Evolutionary conservation across 2,888 invertebrate genomes (phyloP).

Genomic region (Coelogynopora nodosa): DNA sequence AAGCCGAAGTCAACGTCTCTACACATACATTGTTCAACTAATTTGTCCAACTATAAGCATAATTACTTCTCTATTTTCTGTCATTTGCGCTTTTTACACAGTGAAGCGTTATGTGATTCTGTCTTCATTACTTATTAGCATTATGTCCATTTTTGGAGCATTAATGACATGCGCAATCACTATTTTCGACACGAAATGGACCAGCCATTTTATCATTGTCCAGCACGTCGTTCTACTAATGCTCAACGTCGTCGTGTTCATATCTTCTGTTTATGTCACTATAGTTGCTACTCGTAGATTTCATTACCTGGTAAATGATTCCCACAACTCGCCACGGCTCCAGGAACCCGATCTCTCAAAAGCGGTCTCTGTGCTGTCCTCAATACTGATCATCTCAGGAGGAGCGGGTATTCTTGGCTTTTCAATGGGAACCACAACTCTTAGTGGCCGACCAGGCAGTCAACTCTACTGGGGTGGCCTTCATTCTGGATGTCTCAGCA

Average conservation of each 20-base stretch:
- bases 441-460: not conserved
- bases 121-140: not conserved
- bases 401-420: not conserved
- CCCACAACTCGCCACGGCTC: not conserved
- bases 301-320: not conserved
- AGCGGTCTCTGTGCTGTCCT: not conserved
- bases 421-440: slow-evolving; percentile 18
- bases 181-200: not conserved
- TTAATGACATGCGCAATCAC: slow-evolving; percentile 1
- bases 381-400: not conserved
- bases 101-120: not conserved
- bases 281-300: not conserved
- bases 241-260: not conserved
- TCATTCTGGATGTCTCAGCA: not conserved
- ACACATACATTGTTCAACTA: not conserved
- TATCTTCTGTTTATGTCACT: not conserved
- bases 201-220: not conserved
- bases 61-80: not conserved
- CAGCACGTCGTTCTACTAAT: not conserved
- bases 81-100: not conserved
- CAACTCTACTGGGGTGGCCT: slow-evolving; percentile 2
- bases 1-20: not conserved
- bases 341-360: not conserved
- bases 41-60: not conserved
- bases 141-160: not conserved